A percentile compares a stretch with the other conserved stretches of the same genome.
Evolutionary conservation across 2,113 vertebrate genomes (phyloP).

Genomic region (Hystrix brachyura): DNA sequence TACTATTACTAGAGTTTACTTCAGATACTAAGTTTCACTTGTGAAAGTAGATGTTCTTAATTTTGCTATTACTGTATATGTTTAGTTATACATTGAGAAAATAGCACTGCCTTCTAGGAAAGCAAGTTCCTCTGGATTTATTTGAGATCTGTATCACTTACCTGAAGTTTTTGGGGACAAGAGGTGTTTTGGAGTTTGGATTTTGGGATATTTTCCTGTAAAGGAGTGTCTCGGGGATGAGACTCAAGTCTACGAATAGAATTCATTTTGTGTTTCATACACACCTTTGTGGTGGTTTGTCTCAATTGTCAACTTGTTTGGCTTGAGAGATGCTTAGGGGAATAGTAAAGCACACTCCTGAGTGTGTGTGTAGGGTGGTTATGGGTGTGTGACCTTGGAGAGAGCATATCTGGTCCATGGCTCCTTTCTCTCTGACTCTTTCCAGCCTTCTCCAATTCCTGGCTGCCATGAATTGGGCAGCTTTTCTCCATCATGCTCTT

Average conservation of each 20-base stretch:
- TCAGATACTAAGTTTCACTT: constrained; percentile 1
- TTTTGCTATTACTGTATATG: background rate
- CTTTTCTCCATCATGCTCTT: background rate
- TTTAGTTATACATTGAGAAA: background rate
- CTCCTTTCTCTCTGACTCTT: background rate
- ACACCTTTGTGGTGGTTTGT: background rate
- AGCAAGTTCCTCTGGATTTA: background rate
- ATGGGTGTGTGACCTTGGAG: background rate
- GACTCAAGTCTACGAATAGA: background rate
- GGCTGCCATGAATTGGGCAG: background rate
- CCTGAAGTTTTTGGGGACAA: background rate
- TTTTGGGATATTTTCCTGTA: background rate
- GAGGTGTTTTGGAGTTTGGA: background rate
- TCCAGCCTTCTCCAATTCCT: background rate
- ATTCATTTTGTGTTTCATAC: background rate
- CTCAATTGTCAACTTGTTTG: background rate
- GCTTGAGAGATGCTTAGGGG: background rate
- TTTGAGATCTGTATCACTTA: background rate
- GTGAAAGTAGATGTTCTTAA: constrained; percentile 13
- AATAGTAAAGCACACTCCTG: background rate
- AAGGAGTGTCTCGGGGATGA: background rate
- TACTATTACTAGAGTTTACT: background rate
- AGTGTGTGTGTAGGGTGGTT: background rate
- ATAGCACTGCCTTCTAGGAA: background rate
- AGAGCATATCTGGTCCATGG: background rate